Base-by-base conservation (phyloP, 2,888 invertebrate genomes). In the Lucinisca nassula region DNA sequence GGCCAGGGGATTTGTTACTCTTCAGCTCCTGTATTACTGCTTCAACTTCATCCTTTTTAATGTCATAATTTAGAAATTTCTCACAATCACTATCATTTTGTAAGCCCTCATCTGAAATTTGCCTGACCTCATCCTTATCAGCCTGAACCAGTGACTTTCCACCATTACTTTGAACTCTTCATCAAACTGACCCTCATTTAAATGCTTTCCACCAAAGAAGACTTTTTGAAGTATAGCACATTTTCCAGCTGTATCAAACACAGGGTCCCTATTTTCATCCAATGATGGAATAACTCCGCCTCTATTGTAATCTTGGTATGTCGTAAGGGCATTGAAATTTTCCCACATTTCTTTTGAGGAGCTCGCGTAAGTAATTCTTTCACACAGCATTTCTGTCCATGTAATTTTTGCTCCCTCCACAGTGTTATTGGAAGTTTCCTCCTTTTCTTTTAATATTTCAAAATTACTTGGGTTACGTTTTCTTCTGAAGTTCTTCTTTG, bases 321-420 rank as follows among this genome's bases (percentile, higher is more conserved):
- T 55, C 27, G 51, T 76, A 4, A 76, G 76, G n/a, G 51, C 55
- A 24, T 76, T 76, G 45, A 76, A 76, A 51, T 27, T 51, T 27
- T 74, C 38, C 74, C 74, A 74, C 74, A 75, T 75, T 21, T 55
- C 55, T 21, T 55, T 55, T 21, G 55, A 55, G 4, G 55, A 55
- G n/a, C 55, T 55, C 8, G 75, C 75, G n/a, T 30, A 49, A n/a
- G 75, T 49, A 14, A 75, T 75, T 75, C 27, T 75, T 6, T 40
- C 49, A 49, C 75, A 75, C 14, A 75, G 6, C 27, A 49, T 27
- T 49, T 75, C 10, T 49, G 75, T 75, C 75, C 75, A 75, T 75
- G 32, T 49, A 2, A 27, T 17, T 30, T 75, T 75, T 27, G 75
- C 75, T 12, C 27, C 45, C 27, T 75, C 49, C 24, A 8, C n/a